Conservation (phyloP, 2,888 invertebrate species). For the Heterodera filipjevi region DNA sequence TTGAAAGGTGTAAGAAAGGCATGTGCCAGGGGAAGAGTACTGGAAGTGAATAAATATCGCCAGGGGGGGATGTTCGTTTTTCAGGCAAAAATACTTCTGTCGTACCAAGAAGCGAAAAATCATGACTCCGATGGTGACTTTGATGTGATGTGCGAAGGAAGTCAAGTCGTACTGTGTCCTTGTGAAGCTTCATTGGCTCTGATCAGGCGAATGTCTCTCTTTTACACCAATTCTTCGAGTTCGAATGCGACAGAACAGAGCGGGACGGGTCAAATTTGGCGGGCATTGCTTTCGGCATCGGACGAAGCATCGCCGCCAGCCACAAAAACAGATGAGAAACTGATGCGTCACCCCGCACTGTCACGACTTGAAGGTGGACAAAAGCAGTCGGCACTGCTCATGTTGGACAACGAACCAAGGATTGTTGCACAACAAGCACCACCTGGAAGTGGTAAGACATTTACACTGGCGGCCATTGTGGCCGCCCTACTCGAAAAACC, state of each 20-base stretch:
- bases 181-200: not conserved
- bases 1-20: not conserved
- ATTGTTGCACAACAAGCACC: not conserved
- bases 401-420: not conserved
- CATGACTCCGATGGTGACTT: not conserved
- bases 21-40: not conserved
- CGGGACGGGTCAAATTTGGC: not conserved
- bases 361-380: not conserved
- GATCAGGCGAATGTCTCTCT: not conserved
- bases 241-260: not conserved
- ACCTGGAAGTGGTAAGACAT: conserved; percentile 1
- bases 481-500: not conserved
- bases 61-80: not conserved
- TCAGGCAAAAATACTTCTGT: not conserved
- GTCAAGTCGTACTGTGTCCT: not conserved
- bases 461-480: not conserved
- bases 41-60: not conserved
- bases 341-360: not conserved
- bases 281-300: not conserved
- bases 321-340: not conserved
- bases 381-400: not conserved
- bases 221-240: not conserved
- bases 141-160: not conserved
- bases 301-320: not conserved
- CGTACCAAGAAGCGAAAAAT: not conserved